Evolutionary conservation across 2,113 vertebrate genomes (phyloP).

Genomic region (Colossoma macropomum): DNA sequence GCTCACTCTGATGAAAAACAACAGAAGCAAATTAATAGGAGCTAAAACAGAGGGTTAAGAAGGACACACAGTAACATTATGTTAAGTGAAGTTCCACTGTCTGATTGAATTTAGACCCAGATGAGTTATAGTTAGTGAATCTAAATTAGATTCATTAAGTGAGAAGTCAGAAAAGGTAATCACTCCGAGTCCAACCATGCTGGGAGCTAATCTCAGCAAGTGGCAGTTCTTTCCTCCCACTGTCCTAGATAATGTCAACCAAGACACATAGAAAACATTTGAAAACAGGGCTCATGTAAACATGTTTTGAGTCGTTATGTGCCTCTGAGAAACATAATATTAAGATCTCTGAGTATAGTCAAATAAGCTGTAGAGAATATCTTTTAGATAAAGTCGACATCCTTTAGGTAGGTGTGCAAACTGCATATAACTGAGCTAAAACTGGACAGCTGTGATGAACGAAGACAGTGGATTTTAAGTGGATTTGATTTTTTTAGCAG

Average conservation of each 20-base stretch:
- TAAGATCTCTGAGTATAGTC: no score
- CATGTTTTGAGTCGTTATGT: neutral
- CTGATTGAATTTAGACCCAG: neutral
- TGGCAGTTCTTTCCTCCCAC: neutral
- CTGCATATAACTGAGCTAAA: no score
- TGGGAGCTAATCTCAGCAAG: neutral
- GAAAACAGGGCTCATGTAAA: neutral
- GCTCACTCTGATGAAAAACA: no score
- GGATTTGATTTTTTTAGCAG: no score
- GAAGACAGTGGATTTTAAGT: no score
- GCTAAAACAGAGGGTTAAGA: no score
- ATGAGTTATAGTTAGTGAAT: neutral
- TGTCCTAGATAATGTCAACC: neutral
- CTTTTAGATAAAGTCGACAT: no score
- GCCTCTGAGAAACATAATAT: neutral
- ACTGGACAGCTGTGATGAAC: no score
- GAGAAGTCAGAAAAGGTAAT: neutral
- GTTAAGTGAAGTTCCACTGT: constrained; percentile 3
- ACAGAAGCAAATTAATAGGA: no score
- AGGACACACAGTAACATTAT: neutral
- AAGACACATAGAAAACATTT: neutral
- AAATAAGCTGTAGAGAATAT: no score
- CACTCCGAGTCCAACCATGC: neutral
- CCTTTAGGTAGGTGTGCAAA: no score
- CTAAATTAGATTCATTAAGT: neutral